Evolutionary conservation across 2,888 invertebrate species (phyloP).

Genomic region (Drosophila merina): DNA sequence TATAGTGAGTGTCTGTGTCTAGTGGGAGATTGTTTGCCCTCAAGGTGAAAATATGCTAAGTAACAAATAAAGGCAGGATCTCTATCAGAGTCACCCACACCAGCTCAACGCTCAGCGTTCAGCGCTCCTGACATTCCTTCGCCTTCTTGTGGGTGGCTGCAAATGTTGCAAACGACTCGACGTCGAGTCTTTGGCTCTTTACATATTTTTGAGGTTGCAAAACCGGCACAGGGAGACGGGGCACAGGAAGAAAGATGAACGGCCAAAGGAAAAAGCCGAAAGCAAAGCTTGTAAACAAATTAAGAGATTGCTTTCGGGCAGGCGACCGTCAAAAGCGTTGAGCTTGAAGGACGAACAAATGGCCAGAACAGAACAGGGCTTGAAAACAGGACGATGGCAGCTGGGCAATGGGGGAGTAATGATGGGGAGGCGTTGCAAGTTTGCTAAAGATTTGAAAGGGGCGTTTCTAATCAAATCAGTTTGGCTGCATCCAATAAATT

Average conservation of each 20-base stretch:
- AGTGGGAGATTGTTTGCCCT: conserved; percentile 77
- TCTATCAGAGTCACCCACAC: conserved; percentile 60
- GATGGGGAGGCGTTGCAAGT: conserved; percentile 42
- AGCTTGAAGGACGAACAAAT: conserved; percentile 71
- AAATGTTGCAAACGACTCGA: conserved; percentile 64
- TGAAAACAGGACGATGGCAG: neutral
- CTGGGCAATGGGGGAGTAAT: conserved; percentile 4
- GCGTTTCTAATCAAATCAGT: conserved; percentile 79
- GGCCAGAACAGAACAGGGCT: conserved; percentile 48
- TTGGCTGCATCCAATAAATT: conserved; percentile 74
- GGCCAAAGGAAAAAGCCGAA: conserved; percentile 64
- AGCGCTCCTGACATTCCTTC: neutral
- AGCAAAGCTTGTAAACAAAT: conserved; percentile 77
- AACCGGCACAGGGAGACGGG: conserved; percentile 49
- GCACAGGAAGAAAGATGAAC: conserved; percentile 31
- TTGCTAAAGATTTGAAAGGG: conserved; percentile 58
- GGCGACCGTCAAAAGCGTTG: conserved; percentile 69
- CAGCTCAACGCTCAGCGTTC: neutral
- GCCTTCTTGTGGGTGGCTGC: conserved; percentile 23
- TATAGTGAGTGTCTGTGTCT: conserved; percentile 43
- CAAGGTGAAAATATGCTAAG: conserved; percentile 80
- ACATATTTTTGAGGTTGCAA: conserved; percentile 72
- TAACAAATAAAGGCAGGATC: conserved; percentile 78
- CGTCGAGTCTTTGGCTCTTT: conserved; percentile 66
- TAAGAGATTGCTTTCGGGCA: conserved; percentile 76